A percentile compares a stretch with the other conserved stretches of the same genome.
These are phyloP conservation scores for Nemoura dubitans DNA, from an alignment of 2,888 invertebrate genomes.

Conservation along the genomic window DNA sequence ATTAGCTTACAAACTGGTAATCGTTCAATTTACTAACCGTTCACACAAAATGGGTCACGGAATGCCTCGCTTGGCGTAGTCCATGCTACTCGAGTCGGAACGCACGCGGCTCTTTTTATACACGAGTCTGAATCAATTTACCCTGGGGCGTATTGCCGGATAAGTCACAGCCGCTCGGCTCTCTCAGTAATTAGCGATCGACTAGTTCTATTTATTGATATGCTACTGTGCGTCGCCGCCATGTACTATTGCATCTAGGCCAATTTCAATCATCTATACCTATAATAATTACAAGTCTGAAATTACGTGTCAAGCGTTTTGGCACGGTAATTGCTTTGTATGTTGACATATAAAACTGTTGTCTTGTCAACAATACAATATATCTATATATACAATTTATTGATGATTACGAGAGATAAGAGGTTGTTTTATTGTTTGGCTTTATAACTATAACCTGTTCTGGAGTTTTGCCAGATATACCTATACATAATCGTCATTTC, in stretches of 20 bases:
- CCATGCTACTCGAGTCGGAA: background rate
- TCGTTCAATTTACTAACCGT: background rate
- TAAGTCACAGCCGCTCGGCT: background rate
- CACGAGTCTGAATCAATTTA: background rate
- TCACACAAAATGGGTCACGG: background rate
- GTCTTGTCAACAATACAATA: background rate
- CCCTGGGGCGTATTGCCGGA: background rate
- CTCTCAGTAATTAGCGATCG: background rate
- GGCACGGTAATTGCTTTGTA: background rate
- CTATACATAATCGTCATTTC: no score
- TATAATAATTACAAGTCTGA: no score
- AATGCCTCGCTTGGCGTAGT: background rate
- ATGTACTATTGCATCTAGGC: background rate
- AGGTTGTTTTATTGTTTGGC: background rate
- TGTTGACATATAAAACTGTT: background rate
- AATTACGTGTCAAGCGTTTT: no score
- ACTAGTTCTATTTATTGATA: background rate
- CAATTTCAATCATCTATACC: background rate
- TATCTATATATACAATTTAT: background rate
- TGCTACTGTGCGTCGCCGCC: background rate
- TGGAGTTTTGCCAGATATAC: background rate
- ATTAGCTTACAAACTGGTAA: background rate
- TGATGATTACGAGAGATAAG: background rate
- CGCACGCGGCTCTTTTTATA: background rate
- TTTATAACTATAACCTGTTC: background rate